These are phyloP conservation scores for Gulo gulo DNA, from an alignment of 2,113 vertebrate species.

Conservation along the genomic window DNA sequence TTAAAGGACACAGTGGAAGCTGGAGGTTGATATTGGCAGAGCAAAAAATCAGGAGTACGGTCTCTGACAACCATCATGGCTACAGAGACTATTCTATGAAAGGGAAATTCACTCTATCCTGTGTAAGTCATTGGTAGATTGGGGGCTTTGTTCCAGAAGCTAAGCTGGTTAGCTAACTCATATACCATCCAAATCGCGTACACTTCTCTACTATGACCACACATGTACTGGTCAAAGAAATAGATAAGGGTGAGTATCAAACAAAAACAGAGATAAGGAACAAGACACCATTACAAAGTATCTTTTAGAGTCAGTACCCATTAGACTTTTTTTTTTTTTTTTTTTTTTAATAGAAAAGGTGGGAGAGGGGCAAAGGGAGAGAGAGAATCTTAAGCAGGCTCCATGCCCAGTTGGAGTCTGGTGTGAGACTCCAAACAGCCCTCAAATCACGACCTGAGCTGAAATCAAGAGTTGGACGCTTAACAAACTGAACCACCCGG, in stretches of 20 bases:
- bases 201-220: not conserved
- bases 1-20: not conserved
- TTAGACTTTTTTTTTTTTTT: not conserved
- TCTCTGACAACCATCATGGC: not conserved
- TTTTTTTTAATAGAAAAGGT: not conserved
- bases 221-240: not conserved
- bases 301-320: not conserved
- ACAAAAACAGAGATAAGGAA: not conserved
- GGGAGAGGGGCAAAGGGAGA: not conserved
- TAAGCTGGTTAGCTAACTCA: not conserved
- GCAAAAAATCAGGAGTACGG: not conserved
- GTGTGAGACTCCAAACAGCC: not conserved
- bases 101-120: not conserved
- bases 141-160: not conserved
- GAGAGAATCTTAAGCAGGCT: not conserved
- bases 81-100: not conserved
- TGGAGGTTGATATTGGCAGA: not conserved
- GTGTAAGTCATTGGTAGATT: not conserved
- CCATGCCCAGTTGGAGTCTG: not conserved
- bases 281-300: not conserved
- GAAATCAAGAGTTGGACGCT: not conserved
- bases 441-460: not conserved
- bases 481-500: not conserved
- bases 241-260: not conserved
- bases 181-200: not conserved